These are phyloP conservation scores for Dusona sp. DNA, from an alignment of 2,888 invertebrate species.

Conservation along the genomic window DNA sequence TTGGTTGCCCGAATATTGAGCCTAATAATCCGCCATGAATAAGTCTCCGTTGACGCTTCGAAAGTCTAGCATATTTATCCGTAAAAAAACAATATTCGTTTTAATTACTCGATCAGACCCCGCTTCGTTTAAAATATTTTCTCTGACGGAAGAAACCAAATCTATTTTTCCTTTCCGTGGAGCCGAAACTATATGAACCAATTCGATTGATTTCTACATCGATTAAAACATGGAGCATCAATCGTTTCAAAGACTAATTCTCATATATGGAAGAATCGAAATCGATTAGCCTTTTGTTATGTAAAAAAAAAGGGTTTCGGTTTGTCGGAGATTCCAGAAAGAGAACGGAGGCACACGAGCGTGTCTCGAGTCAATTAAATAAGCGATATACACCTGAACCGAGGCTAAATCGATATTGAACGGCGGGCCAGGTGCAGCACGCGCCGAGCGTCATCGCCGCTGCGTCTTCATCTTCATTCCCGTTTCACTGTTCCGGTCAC, in stretches of 20 bases:
- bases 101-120: not conserved
- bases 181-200: not conserved
- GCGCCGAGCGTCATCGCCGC: slow-evolving; percentile 19
- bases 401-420: slow-evolving; percentile 56
- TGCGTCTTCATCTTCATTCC: slow-evolving; percentile 15
- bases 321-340: slow-evolving; percentile 1
- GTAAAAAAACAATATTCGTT: not conserved
- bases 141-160: not conserved
- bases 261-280: not conserved
- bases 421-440: slow-evolving; percentile 56
- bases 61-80: not conserved
- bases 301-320: not conserved
- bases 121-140: not conserved
- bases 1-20: slow-evolving; percentile 33
- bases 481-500: slow-evolving; percentile 33
- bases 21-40: slow-evolving; percentile 19
- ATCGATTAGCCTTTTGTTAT: not conserved
- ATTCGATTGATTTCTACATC: not conserved
- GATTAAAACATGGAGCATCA: not conserved
- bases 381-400: slow-evolving; percentile 51
- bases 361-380: slow-evolving; percentile 60
- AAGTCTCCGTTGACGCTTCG: not conserved
- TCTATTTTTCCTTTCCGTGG: not conserved
- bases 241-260: not conserved
- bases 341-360: slow-evolving; percentile 28